phyloP scores from a whole-genome alignment of 2,113 vertebrate genomes.

The Corapipo altera region DNA sequence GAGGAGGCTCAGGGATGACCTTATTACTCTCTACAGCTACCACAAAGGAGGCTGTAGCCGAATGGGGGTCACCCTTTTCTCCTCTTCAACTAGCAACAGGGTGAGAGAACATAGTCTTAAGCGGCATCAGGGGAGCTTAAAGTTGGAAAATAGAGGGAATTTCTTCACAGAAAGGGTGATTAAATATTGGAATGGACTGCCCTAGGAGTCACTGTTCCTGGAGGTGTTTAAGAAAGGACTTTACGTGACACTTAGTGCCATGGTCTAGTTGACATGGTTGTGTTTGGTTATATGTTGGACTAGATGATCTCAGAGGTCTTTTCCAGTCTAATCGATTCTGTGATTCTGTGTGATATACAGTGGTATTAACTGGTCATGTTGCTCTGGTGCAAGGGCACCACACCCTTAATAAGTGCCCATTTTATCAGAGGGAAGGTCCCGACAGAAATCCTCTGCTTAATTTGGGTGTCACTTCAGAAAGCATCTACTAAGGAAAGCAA shows the following conservation, averaged over 20 bases:
- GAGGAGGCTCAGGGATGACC: not conserved
- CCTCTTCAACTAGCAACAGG: not conserved
- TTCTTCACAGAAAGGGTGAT: not conserved
- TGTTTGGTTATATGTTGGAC: not conserved
- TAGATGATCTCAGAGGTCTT: not conserved
- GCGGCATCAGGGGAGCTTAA: not conserved
- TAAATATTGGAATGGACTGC: not conserved
- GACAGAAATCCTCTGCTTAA: not conserved
- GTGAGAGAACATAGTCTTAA: not conserved
- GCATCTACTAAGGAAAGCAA: not conserved
- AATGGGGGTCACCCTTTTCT: not conserved
- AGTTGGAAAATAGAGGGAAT: not conserved
- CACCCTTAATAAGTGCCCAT: not conserved
- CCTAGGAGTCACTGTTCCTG: not conserved
- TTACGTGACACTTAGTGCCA: fast-evolving
- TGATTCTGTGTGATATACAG: not conserved
- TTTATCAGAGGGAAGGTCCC: not conserved
- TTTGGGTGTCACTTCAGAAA: not conserved
- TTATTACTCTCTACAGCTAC: not conserved
- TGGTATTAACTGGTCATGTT: not conserved
- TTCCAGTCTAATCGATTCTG: not conserved
- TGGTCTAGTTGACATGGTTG: not conserved
- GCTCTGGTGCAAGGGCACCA: not conserved
- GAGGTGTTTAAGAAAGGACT: not conserved
- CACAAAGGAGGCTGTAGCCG: no score